Base-by-base conservation (phyloP, 2,888 invertebrate species). In the Drosophila macrothrix region DNA sequence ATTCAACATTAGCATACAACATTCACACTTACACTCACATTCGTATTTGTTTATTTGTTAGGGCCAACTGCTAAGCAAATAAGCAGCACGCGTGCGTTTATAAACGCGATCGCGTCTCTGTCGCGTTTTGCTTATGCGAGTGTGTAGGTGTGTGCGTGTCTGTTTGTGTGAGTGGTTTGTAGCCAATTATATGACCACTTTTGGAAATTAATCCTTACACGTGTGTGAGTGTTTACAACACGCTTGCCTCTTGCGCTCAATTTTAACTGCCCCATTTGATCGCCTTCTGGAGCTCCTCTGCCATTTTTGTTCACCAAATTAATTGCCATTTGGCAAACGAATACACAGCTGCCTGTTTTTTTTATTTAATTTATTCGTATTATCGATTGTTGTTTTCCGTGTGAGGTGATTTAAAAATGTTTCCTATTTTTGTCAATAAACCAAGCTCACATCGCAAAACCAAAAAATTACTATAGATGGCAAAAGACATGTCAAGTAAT, bases 301-400 rank as follows among this genome's bases (percentile, higher is more conserved):
- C 70, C 55, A 61, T 76, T 68, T 67, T 49, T 25, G 28, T 28
- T 62, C 50, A 54, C 63, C 68, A 76, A 82, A 78, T 78, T 62
- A 49, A 84, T 65, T 70, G 74, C 77, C 68, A 74, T 87, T 83
- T 74, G 62, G 56, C 80, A 75, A 85, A 84, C 88, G 85, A 88
- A 80, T 54, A 60, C 50, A 41, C 37, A n/a, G 52, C 35, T 52
- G 55, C 22, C 49, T 69, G 63, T 49, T 60, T 77, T 73, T 28
- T 3, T 49, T 56, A 64, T 77, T 28, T 3, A 46, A 73, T 83
- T 75, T 71, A 75, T 71, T 73, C 65, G 49, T 61, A 61, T 67
- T 64, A 82, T 84, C 68, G 71, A 87, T 84, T 75, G 67, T 70
- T 71, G 58, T 54, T 67, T 28, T 39, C n/a, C 12, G 28, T 49